Percentiles rank a stretch among this genome's conserved stretches.
These are phyloP conservation scores for Sinocyclocheilus anshuiensis DNA, from an alignment of 2,113 vertebrate genomes.

Conservation along the genomic window DNA sequence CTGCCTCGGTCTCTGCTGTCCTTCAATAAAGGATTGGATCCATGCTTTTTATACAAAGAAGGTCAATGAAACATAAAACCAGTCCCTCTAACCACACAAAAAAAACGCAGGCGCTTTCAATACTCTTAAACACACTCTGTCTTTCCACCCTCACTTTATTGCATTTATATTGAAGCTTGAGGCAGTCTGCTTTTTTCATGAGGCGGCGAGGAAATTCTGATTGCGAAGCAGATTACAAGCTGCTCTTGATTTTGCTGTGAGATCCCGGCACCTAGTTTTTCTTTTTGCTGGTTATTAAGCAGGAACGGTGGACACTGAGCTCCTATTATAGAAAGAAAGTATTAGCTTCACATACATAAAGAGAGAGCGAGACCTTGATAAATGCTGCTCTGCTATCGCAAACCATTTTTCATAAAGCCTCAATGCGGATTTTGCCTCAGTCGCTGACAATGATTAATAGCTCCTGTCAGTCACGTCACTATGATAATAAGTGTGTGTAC, in stretches of 20 bases:
- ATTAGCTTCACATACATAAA: neutral
- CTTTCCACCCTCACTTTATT: conserved; percentile 33
- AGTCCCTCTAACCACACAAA: neutral
- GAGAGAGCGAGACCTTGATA: conserved; percentile 17
- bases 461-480: conserved; percentile 40
- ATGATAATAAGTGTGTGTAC: neutral
- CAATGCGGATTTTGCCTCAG: neutral
- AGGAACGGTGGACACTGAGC: neutral
- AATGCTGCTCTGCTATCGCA: conserved; percentile 28
- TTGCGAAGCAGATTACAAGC: conserved; percentile 49
- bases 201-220: conserved; percentile 41
- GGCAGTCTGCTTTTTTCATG: conserved; percentile 38
- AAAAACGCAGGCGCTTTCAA: neutral
- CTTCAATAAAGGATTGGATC: neutral
- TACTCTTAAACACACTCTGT: conserved; percentile 17
- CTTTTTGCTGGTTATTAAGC: conserved; percentile 8
- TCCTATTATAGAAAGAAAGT: conserved; percentile 25
- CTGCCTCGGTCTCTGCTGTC: conserved; percentile 22
- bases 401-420: conserved; percentile 37
- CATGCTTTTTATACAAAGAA: conserved; percentile 33
- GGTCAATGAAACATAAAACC: conserved; percentile 39
- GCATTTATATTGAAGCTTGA: conserved; percentile 31
- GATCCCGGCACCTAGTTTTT: conserved; percentile 7
- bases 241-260: conserved; percentile 30
- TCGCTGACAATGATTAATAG: conserved; percentile 38